phyloP scores from a whole-genome alignment of 2,797 vertebrate genomes.

The Takifugu ocellatus region DNA sequence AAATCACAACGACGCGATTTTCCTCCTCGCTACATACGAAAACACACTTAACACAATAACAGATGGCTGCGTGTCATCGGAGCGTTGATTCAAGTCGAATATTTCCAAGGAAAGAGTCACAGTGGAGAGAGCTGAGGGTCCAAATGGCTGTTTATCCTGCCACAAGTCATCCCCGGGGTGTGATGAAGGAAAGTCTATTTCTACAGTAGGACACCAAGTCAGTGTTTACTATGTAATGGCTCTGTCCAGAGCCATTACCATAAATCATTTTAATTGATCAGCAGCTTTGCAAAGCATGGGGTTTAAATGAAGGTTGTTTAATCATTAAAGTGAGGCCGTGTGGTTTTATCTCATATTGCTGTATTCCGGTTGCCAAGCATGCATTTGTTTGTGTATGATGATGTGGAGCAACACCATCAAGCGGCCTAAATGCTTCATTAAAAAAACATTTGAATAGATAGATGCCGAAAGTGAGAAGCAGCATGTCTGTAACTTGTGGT shows the following conservation, averaged over 20 bases:
- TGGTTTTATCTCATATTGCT: constrained; percentile 54
- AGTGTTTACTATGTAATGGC: constrained; percentile 45
- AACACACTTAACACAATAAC: constrained; percentile 76
- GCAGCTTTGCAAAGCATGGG: constrained; percentile 56
- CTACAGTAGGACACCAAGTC: constrained; percentile 67
- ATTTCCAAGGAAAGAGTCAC: constrained; percentile 73
- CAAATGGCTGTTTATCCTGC: constrained; percentile 77
- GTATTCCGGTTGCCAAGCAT: constrained; percentile 57
- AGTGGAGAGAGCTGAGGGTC: constrained; percentile 67
- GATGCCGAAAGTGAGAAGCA: constrained; percentile 50
- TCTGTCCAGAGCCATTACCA: constrained; percentile 48
- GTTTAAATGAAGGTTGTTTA: constrained; percentile 75
- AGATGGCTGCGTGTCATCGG: constrained; percentile 79
- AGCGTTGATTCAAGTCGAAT: constrained; percentile 74
- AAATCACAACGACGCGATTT: constrained; percentile 50
- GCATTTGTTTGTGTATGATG: constrained; percentile 44
- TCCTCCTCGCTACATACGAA: constrained; percentile 66
- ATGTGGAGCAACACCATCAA: constrained; percentile 46
- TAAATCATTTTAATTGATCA: constrained; percentile 76
- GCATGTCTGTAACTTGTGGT: constrained; percentile 40
- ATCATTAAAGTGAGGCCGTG: constrained; percentile 56
- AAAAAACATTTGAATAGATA: constrained; percentile 71
- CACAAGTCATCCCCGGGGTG: constrained; percentile 72
- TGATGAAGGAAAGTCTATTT: constrained; percentile 70
- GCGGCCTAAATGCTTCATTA: constrained; percentile 71